Evolutionary conservation across 2,797 vertebrate species (phyloP).

Genomic region (Gallinago stenura): DNA sequence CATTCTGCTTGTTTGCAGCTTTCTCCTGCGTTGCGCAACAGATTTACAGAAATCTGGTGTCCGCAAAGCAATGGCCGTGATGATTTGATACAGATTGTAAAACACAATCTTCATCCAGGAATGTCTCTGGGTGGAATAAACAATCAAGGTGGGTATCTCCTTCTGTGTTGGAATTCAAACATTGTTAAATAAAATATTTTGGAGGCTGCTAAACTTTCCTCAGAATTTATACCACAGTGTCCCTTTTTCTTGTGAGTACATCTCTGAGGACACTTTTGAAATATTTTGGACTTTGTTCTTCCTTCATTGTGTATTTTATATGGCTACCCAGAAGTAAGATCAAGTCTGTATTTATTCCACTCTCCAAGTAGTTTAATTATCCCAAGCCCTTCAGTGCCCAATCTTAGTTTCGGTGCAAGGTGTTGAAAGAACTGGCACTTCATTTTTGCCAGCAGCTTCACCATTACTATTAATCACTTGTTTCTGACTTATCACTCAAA

Average conservation of each 20-base stretch:
- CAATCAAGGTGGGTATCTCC: constrained; percentile 74
- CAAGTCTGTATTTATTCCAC: not conserved
- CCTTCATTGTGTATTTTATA: not conserved
- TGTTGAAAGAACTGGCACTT: not conserved
- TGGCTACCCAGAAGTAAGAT: not conserved
- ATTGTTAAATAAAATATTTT: not conserved
- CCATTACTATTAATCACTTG: not conserved
- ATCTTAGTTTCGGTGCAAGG: not conserved
- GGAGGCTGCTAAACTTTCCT: not conserved
- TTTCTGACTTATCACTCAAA: not conserved
- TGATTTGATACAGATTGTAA: constrained; percentile 91
- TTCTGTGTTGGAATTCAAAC: not conserved
- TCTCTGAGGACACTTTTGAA: not conserved
- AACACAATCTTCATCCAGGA: constrained; percentile 87
- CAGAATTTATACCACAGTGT: not conserved
- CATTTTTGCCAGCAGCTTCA: not conserved
- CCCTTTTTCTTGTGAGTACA: not conserved
- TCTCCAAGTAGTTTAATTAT: not conserved
- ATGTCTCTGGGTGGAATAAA: constrained; percentile 81
- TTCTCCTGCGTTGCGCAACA: constrained; percentile 94
- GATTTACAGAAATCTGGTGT: constrained; percentile 99
- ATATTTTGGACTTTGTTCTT: not conserved
- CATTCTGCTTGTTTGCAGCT: constrained; percentile 80
- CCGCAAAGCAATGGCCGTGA: constrained; percentile 88
- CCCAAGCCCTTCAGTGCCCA: not conserved